phyloP scores from a whole-genome alignment of 2,888 invertebrate genomes.

The Drosophila merina region DNA sequence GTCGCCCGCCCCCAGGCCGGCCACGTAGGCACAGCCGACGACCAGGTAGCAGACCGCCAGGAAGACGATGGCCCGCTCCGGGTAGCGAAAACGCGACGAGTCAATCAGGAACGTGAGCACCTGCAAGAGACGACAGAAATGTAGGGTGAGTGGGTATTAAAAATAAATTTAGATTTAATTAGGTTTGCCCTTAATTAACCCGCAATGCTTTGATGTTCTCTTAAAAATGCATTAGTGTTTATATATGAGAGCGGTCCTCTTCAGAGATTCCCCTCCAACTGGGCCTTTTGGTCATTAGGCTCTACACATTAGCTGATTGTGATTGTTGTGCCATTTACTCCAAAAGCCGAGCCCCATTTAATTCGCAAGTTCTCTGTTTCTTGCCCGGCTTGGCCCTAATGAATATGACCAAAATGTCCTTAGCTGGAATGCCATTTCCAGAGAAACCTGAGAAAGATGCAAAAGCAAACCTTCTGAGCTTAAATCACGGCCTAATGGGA shows the following conservation, averaged over 20 bases:
- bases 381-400: slow-evolving; percentile 55
- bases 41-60: slow-evolving; percentile 97
- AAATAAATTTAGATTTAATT: slow-evolving; percentile 69
- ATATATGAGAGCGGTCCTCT: slow-evolving; percentile 1
- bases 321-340: slow-evolving; percentile 73
- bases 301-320: slow-evolving; percentile 74
- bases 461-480: neutral
- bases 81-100: slow-evolving; percentile 97
- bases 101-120: slow-evolving; percentile 96
- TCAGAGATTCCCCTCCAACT: neutral
- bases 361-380: slow-evolving; percentile 38
- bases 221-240: slow-evolving; percentile 66
- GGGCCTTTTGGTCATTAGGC: slow-evolving; percentile 63
- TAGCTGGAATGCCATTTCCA: slow-evolving; percentile 9
- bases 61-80: slow-evolving; percentile 98
- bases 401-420: slow-evolving; percentile 48
- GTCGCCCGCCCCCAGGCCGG: slow-evolving; percentile 93
- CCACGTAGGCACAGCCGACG: slow-evolving; percentile 96
- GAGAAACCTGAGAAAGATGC: slow-evolving; percentile 6
- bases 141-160: slow-evolving; percentile 53
- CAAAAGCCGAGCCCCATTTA: slow-evolving; percentile 61
- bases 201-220: slow-evolving; percentile 34
- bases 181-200: slow-evolving; percentile 56
- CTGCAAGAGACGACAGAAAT: slow-evolving; percentile 71
- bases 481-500: neutral